These are phyloP conservation scores for Tolypeutes matacus DNA, from an alignment of 2,797 vertebrate genomes.

Conservation along the genomic window DNA sequence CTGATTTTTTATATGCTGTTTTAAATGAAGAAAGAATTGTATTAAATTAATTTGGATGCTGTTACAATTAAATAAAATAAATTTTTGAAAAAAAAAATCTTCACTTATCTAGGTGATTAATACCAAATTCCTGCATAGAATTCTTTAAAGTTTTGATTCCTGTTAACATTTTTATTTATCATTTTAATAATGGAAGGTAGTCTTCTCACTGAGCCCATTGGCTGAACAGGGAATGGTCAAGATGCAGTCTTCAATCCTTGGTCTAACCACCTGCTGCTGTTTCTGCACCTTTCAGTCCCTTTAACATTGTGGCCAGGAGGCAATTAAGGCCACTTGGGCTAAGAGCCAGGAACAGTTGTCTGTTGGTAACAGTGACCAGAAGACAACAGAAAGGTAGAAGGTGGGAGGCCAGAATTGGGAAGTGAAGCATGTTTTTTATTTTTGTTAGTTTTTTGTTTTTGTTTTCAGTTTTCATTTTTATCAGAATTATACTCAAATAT, in stretches of 20 bases:
- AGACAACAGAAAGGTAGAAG: no score
- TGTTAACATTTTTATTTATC: not conserved
- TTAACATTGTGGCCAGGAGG: not conserved
- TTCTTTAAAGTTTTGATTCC: not conserved
- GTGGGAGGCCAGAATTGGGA: not conserved
- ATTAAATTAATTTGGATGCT: not conserved
- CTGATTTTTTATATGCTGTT: not conserved
- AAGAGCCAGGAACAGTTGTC: not conserved
- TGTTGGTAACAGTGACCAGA: accelerated
- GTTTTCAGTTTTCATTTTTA: not conserved
- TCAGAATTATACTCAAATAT: not conserved
- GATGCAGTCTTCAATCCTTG: not conserved
- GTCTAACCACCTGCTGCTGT: not conserved
- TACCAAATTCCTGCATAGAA: not conserved
- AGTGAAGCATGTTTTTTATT: no score
- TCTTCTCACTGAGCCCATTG: no score
- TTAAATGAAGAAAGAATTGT: not conserved
- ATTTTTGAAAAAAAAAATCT: no score
- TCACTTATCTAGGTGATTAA: accelerated
- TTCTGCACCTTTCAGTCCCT: not conserved
- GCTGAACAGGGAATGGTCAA: not conserved
- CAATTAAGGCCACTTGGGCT: not conserved
- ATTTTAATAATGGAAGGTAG: not conserved
- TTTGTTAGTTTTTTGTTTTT: not conserved
- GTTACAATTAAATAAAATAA: no score